Evolutionary conservation across 2,113 vertebrate genomes (phyloP).

Genomic region (Catharus fuscescens): DNA sequence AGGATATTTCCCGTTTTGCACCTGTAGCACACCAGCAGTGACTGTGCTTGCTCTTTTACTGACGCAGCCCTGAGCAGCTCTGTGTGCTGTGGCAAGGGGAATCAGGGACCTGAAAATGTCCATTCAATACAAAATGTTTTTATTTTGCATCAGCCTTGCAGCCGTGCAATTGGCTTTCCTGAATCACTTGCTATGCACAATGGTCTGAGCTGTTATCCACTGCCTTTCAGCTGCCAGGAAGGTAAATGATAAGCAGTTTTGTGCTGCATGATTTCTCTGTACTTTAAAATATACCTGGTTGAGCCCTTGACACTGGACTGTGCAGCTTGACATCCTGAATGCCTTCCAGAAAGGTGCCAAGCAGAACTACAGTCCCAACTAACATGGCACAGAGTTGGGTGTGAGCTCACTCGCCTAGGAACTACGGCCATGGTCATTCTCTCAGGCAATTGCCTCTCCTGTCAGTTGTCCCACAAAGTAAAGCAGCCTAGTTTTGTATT

Average conservation of each 20-base stretch:
- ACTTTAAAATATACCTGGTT: not conserved
- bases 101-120: fast-evolving
- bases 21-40: not conserved
- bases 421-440: not conserved
- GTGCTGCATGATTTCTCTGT: not conserved
- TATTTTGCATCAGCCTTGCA: not conserved
- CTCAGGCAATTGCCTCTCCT: not conserved
- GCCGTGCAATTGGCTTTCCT: not conserved
- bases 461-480: not conserved
- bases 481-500: not conserved
- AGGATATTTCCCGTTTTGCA: not conserved
- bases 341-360: not conserved
- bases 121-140: not conserved
- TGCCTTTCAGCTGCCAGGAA: not conserved
- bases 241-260: not conserved
- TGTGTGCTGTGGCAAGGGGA: not conserved
- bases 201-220: not conserved
- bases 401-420: not conserved
- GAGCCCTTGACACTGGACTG: not conserved
- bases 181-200: not conserved
- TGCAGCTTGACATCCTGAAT: not conserved
- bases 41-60: not conserved
- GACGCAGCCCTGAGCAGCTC: not conserved
- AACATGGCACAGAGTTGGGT: not conserved
- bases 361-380: not conserved